Evolutionary conservation across 1,140 invertebrate genomes (phyloP).

Genomic region (Battus philenor): DNA sequence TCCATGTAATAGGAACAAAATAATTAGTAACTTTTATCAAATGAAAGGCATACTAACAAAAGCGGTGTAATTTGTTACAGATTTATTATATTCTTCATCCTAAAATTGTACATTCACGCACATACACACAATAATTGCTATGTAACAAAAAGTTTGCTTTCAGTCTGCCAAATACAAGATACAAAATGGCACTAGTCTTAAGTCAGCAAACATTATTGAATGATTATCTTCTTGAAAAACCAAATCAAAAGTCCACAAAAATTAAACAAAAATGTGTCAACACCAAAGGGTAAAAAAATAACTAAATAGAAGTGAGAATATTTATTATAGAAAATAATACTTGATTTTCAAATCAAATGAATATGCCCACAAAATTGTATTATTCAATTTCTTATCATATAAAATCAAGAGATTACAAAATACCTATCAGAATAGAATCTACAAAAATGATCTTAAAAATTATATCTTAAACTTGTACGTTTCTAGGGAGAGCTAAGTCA

Average conservation of each 20-base stretch:
- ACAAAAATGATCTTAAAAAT: constrained; percentile 71
- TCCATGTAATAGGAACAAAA: too few relatives aligned
- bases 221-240: constrained; percentile 16
- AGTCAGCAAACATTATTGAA: constrained; percentile 21
- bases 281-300: constrained; percentile 37
- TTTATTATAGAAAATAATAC: constrained; percentile 74
- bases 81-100: constrained; percentile 61
- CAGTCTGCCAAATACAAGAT: constrained; percentile 47
- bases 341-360: constrained; percentile 54
- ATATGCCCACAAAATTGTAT: constrained; percentile 61
- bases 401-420: constrained; percentile 73
- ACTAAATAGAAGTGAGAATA: constrained; percentile 55
- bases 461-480: constrained; percentile 70
- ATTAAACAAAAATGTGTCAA: constrained; percentile 17
- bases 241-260: constrained; percentile 15
- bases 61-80: constrained; percentile 29
- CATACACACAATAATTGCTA: constrained; percentile 58
- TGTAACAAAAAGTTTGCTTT: constrained; percentile 34
- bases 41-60: constrained; percentile 6
- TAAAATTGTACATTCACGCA: constrained; percentile 69
- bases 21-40: too few relatives aligned
- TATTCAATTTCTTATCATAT: constrained; percentile 56
- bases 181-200: constrained; percentile 38
- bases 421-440: constrained; percentile 70
- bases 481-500: constrained; percentile 63